Evolutionary conservation across 2,113 vertebrate species (phyloP), one percentile per base, ranked within the genome.

Genomic region (Entomyzon cyanotis): DNA sequence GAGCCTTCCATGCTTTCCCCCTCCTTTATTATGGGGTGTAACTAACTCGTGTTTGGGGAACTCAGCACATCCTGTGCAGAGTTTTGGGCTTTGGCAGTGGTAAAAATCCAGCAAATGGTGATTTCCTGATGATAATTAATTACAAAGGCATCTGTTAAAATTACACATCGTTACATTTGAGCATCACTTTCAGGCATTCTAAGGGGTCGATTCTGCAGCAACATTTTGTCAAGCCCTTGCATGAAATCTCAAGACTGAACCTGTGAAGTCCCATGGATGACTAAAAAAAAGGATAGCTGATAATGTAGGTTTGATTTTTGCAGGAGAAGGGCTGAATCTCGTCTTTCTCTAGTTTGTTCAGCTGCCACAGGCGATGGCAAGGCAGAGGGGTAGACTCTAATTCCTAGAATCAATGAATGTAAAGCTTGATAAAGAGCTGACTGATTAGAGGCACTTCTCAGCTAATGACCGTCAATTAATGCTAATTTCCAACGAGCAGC

Each of bases 391-490:
- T 27, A 62, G 59, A 11, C 59, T 83, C 31, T 60, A 70, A 74
- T 86, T 95, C 83, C 84, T 65, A 8, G 71, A 90, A 93, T 33
- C 18, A 46, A 31, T n/a, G 28, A 22, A 60, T 80, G 63, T 39
- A 50, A 76, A 85, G 42, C 67, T 55, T 39, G 75, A 55, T 70
- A 63, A 94, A 79, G 77, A 79, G 7, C 33, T 80, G 82, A 24
- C 53, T 69, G 71, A 95, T 88, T 88, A 86, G 47, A 90, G 64
- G 33, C 59, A 88, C 59, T 95, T 96, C 90, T 83, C 71, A 91
- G 62, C 92, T 95, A 95, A 96, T 85, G 71, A 87, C 42, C 8
- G 0, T 74, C 93, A 94, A 88, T 95, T 91, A 94, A 91, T 80
- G 85, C 42, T 95, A 69, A 95, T 91, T 71, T 70, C 58, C 41